These are phyloP conservation scores for Carettochelys insculpta DNA, from an alignment of 2,113 vertebrate species.

Conservation along the genomic window DNA sequence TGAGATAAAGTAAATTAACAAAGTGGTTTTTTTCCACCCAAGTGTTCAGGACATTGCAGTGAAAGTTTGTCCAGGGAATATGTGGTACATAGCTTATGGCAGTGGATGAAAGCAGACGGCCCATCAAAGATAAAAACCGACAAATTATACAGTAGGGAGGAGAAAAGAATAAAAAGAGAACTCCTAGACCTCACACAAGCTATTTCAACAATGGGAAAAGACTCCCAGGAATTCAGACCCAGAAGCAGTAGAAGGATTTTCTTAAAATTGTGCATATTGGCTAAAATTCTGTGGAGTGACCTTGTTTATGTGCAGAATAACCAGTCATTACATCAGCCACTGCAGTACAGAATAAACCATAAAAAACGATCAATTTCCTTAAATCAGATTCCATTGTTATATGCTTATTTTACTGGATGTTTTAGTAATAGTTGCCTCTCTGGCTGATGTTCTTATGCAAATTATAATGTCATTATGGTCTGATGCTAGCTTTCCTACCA, in stretches of 20 bases:
- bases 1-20: not conserved
- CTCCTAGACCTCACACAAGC: slow-evolving; percentile 71
- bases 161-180: slow-evolving; percentile 42
- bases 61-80: not conserved
- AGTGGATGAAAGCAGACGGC: not conserved
- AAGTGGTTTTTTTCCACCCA: not conserved
- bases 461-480: slow-evolving; percentile 66
- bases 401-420: slow-evolving; percentile 54
- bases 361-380: slow-evolving; percentile 70
- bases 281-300: slow-evolving; percentile 52
- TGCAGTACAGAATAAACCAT: slow-evolving; percentile 67
- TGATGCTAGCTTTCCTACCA: slow-evolving; percentile 33
- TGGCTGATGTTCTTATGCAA: slow-evolving; percentile 66
- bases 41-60: not conserved
- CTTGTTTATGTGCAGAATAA: slow-evolving; percentile 55
- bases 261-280: slow-evolving; percentile 66
- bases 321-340: slow-evolving; percentile 65
- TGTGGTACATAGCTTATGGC: not conserved
- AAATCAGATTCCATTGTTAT: slow-evolving; percentile 66
- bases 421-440: slow-evolving; percentile 70
- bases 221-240: slow-evolving; percentile 66
- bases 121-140: slow-evolving; percentile 35
- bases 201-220: slow-evolving; percentile 65
- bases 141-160: slow-evolving; percentile 27
- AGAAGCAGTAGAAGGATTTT: slow-evolving; percentile 58